Evolutionary conservation across 2,113 vertebrate species (phyloP).

Genomic region (Colaptes auratus): DNA sequence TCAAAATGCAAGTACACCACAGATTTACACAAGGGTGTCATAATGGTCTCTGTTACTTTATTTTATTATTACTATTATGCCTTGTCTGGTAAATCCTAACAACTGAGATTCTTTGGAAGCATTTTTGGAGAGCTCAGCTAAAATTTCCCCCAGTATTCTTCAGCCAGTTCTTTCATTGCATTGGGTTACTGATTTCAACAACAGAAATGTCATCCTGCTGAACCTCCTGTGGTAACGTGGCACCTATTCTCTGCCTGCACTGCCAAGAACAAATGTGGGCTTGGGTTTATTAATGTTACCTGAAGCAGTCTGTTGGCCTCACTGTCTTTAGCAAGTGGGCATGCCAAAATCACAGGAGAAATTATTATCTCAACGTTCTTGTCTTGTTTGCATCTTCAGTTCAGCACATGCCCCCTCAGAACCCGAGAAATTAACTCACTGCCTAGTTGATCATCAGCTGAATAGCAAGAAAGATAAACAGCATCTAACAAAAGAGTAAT

Average conservation of each 20-base stretch:
- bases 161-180: background rate
- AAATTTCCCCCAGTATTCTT: background rate
- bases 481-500: background rate
- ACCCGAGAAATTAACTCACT: background rate
- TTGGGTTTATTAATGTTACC: constrained; percentile 38
- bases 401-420: background rate
- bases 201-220: background rate
- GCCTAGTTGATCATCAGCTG: too few relatives aligned
- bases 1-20: background rate
- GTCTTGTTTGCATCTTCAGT: background rate
- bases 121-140: background rate
- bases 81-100: background rate
- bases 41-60: too few relatives aligned
- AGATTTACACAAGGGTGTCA: background rate
- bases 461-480: too few relatives aligned
- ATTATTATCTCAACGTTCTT: background rate
- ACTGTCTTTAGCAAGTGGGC: background rate
- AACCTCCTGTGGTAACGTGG: constrained; percentile 27
- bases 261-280: constrained; percentile 42
- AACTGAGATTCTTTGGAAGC: background rate
- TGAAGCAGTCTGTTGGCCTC: constrained; percentile 25
- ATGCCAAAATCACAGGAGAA: background rate
- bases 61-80: background rate
- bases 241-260: background rate
- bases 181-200: background rate